phyloP scores from a whole-genome alignment of 1,140 invertebrate genomes.

The Cephus cinctus region DNA sequence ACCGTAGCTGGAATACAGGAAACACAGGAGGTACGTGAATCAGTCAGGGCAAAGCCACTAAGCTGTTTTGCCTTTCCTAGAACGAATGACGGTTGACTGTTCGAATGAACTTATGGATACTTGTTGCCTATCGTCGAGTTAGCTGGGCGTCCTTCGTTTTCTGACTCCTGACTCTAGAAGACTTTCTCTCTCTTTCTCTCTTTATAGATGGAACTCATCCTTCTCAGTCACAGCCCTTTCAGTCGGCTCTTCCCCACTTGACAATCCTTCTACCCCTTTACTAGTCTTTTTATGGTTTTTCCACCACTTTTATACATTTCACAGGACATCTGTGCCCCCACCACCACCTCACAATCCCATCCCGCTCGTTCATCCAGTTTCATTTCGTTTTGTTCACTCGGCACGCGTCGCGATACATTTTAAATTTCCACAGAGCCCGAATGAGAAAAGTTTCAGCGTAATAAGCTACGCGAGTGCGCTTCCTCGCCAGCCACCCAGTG shows the following conservation, averaged over 20 bases:
- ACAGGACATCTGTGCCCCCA: too few species aligned
- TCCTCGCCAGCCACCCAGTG: too few species aligned
- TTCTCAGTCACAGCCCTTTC: too few species aligned
- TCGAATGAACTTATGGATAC: background rate
- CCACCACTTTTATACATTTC: too few species aligned
- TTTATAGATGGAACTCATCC: too few species aligned
- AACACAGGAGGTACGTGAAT: slow-evolving; percentile 10
- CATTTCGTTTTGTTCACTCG: background rate
- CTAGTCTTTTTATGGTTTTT: too few species aligned
- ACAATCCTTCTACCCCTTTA: too few species aligned
- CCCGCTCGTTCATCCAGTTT: slow-evolving; percentile 11
- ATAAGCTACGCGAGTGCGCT: slow-evolving; percentile 34
- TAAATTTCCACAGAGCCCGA: slow-evolving; percentile 24
- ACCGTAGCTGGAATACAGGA: too few species aligned
- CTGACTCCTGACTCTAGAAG: background rate
- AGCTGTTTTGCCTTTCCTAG: background rate
- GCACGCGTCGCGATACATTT: slow-evolving; percentile 26
- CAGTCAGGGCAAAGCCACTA: slow-evolving; percentile 1
- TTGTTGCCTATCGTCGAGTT: background rate
- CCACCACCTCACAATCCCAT: too few species aligned
- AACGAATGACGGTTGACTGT: background rate
- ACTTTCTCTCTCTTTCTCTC: slow-evolving; percentile 9
- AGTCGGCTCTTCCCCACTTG: too few species aligned
- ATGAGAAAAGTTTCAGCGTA: slow-evolving; percentile 48
- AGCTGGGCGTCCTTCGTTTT: slow-evolving; percentile 11